Conservation (phyloP, 2,113 vertebrate genomes). For the Anhinga rufa region DNA sequence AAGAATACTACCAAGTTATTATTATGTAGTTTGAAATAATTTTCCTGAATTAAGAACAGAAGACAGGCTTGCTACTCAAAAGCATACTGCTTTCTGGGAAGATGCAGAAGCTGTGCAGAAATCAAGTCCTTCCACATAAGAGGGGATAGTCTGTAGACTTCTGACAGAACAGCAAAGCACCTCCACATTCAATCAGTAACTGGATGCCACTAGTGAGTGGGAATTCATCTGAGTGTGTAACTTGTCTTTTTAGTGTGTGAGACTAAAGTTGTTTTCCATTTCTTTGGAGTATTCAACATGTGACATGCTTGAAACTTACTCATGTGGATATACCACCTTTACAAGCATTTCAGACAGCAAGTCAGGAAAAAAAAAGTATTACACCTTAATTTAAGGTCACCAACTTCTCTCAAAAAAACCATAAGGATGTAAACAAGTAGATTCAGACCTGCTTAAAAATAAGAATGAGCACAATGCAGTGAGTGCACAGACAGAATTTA, state of each 20-base stretch:
- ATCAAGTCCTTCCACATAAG: neutral
- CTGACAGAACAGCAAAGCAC: neutral
- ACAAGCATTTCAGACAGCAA: neutral
- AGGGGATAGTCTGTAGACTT: rapidly evolving
- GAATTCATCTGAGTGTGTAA: neutral
- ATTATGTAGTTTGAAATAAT: neutral
- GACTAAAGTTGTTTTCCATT: neutral
- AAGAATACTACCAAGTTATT: neutral
- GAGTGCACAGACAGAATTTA: neutral
- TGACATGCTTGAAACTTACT: neutral
- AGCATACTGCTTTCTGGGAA: neutral
- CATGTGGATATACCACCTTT: rapidly evolving
- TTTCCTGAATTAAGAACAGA: neutral
- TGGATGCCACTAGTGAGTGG: neutral
- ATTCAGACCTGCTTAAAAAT: neutral
- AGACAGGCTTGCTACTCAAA: neutral
- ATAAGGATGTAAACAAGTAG: neutral
- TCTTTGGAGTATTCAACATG: neutral
- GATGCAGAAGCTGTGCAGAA: neutral
- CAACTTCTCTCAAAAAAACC: neutral
- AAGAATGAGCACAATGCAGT: rapidly evolving
- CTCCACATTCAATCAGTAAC: neutral
- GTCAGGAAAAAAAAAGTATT: neutral
- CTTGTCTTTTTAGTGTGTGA: neutral
- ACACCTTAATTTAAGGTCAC: neutral